These are phyloP conservation scores for Dendroctonus ponderosae DNA, from an alignment of 1,140 invertebrate genomes.

Conservation along the genomic window DNA sequence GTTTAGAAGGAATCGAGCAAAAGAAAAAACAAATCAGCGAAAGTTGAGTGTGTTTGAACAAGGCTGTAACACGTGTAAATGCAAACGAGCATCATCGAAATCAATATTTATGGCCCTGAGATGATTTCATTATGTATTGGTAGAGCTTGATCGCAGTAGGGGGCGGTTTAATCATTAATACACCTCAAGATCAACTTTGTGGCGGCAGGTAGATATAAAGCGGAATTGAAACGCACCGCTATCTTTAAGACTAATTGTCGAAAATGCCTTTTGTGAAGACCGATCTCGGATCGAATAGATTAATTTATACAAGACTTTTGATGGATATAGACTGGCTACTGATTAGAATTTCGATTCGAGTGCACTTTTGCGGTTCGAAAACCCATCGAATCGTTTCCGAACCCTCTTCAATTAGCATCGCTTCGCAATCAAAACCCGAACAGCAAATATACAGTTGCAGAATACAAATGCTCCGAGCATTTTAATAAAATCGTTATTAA, in stretches of 20 bases:
- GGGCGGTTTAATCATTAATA: slow-evolving; percentile 28
- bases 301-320: slow-evolving; percentile 28
- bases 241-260: slow-evolving; percentile 29
- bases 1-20: slow-evolving; percentile 19
- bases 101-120: slow-evolving; percentile 21
- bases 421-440: too few species aligned
- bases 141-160: slow-evolving; percentile 18
- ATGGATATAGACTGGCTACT: slow-evolving; percentile 18
- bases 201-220: slow-evolving; percentile 22
- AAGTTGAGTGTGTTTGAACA: background rate
- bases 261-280: slow-evolving; percentile 28
- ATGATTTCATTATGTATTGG: slow-evolving; percentile 27
- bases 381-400: too few species aligned
- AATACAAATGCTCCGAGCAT: slow-evolving; percentile 11
- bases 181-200: slow-evolving; percentile 16
- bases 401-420: too few species aligned
- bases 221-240: slow-evolving; percentile 21
- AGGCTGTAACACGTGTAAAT: slow-evolving; percentile 2
- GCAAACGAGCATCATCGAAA: slow-evolving; percentile 16
- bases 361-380: too few species aligned
- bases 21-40: slow-evolving; percentile 1
- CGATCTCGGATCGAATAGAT: slow-evolving; percentile 27
- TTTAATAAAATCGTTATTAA: slow-evolving; percentile 16
- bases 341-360: slow-evolving; percentile 1
- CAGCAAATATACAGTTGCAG: background rate